Evolutionary conservation across 2,797 vertebrate species (phyloP), one percentile per base, ranked within the genome.

Genomic region (Odontamblyopus lacepedii): DNA sequence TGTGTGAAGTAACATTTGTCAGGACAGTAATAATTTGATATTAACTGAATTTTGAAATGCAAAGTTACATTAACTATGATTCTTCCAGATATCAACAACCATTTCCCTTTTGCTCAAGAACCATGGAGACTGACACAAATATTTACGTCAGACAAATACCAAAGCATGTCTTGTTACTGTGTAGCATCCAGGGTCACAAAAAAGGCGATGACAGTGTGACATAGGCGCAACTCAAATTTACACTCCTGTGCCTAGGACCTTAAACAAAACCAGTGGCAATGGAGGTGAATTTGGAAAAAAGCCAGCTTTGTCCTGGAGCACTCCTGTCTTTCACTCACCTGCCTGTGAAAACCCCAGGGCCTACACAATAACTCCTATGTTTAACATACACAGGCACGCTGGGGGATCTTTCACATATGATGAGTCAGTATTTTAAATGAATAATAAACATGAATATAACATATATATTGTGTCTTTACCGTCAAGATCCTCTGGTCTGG

Each of bases 401-500:
- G 57, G 9, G 67, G 63, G 19, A 71, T 19, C 69, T 63, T 56
- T 32, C 15, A 56, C 48, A 57, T 57, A 48, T 53, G 56, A 69
- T 68, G 67, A 29, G 27, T 64, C n/a, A 29, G 29, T 32, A 51
- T 29, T 51, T 51, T 13, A 51, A 26, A 9, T 50, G 4, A 29
- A 64, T 64, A 6, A 4, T 11, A 38, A 63, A 38, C 18, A n/a
- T 35, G 44, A 51, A 50, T 12, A 65, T 7, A 27, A 6, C 56
- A 57, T 63, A 0, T 0, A 0, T 55, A 71, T 69, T 12, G 0
- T 62, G 59, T 12, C 32, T 95, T 96, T 93, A 99, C 98, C 98
- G 63, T 99, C 98, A 48, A 97, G 95, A 74, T 99, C 98, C 88
- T 99, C 98, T n/a, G 98, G 98, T 85, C 97, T 95, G 78, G 98